phyloP scores from a whole-genome alignment of 2,888 invertebrate species.

The Glyphotaelius pellucidus region DNA sequence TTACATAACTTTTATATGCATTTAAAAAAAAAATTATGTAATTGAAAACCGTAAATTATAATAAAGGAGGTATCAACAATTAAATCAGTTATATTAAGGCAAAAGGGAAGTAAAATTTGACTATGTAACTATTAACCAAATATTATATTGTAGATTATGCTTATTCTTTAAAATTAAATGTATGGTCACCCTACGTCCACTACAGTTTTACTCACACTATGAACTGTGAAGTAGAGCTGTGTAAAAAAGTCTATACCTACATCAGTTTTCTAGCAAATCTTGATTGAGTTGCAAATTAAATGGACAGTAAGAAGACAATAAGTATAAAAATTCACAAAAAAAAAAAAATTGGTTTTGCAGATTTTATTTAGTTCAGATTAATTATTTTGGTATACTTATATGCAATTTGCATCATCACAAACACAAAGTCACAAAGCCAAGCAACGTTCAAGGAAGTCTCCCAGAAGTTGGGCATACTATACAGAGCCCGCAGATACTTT shows the following conservation, averaged over 20 bases:
- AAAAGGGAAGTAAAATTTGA: neutral
- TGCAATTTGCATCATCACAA: neutral
- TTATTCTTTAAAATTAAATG: neutral
- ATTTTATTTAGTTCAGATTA: neutral
- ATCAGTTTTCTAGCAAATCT: neutral
- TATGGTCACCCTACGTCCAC: neutral
- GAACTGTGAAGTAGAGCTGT: neutral
- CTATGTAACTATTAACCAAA: neutral
- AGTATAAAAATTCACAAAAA: neutral
- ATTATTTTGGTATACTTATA: neutral
- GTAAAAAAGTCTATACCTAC: neutral
- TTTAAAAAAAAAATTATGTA: neutral
- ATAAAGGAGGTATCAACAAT: neutral
- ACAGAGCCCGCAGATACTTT: too few species aligned
- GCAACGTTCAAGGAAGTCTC: too few species aligned
- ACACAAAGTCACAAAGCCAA: neutral
- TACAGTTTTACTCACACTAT: neutral
- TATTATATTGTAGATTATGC: neutral
- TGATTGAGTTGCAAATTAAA: slow-evolving; percentile 23
- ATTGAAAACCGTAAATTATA: neutral
- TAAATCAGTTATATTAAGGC: too few species aligned
- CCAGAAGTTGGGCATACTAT: too few species aligned
- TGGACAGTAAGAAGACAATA: neutral
- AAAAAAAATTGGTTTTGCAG: neutral
- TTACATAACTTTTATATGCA: too few species aligned